A percentile compares a stretch with the other conserved stretches of the same genome.
phyloP scores from a whole-genome alignment of 2,888 invertebrate genomes.

The Chironomus riparius region DNA sequence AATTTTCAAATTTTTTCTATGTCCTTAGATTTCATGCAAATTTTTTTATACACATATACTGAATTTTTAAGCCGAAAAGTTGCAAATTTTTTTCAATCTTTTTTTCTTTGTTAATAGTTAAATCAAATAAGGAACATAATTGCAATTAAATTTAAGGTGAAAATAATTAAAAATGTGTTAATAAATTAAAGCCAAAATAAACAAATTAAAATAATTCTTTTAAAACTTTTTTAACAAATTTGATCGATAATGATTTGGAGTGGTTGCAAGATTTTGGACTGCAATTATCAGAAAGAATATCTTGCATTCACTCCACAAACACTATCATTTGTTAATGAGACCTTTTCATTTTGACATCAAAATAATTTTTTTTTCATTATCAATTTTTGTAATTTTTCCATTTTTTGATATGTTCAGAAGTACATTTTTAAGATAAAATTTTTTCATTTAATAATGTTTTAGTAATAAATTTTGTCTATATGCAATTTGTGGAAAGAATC shows the following conservation, averaged over 20 bases:
- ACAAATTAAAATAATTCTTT: neutral
- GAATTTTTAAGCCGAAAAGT: slow-evolving; percentile 22
- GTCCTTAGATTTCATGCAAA: neutral
- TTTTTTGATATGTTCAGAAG: neutral
- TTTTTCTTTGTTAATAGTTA: too few relatives aligned
- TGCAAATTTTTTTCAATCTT: slow-evolving; percentile 10
- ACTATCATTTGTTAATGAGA: too few relatives aligned
- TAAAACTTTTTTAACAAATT: neutral
- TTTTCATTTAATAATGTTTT: neutral
- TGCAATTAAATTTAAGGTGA: neutral
- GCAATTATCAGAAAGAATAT: too few relatives aligned
- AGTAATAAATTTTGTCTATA: too few relatives aligned
- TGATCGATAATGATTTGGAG: neutral
- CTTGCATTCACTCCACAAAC: too few relatives aligned
- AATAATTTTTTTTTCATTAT: too few relatives aligned
- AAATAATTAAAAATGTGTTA: neutral
- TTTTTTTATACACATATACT: slow-evolving; percentile 4
- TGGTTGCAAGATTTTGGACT: too few relatives aligned
- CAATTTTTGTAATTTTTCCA: too few relatives aligned
- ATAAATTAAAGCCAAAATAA: neutral
- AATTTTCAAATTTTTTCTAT: neutral
- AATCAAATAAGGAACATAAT: slow-evolving; percentile 27
- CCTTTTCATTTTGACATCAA: too few relatives aligned
- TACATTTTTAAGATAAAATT: neutral
- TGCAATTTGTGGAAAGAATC: neutral